Base-by-base conservation (phyloP, 2,888 invertebrate genomes). In the Petrolisthes manimaculis region DNA sequence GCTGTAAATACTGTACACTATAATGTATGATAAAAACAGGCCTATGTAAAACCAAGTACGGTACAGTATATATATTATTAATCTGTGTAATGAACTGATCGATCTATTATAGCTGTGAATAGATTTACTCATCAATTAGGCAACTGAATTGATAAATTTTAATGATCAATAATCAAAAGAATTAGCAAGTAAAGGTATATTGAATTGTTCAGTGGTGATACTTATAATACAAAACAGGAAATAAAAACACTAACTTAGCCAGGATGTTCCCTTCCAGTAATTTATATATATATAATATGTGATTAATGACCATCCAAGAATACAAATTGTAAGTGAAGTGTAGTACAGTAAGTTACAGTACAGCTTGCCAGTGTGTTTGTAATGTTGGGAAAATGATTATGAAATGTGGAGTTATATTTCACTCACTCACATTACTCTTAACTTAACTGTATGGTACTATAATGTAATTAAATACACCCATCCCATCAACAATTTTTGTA, bases 401-500 rank as follows among this genome's bases (percentile, higher is more conserved):
- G 67, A 18, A 18, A 3, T 6, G 78, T n/a, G 55, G 3, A 21
- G 14, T 18, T 18, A 14, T 67, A 14, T 67, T 67, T 67, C 37
- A 37, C 37, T 37, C 37, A 37, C 37, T 37, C 37, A 37, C 37
- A 37, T 37, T 37, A 61, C 18, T 12, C 9, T 61, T 2, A 9
- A 9, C 8, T 61, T 9, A 61, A 61, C 61, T 61, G 12, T 12
- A 18, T 61, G 18, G 12, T 61, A 18, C 21, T 14, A 71, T 14
- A 69, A 69, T 79, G 51, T 53, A 78, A 77, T 67, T 79, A 87
- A 83, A 37, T 56, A 56, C 67, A 79, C 83, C 83, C 87, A 87
- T 80, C 87, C 71, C 74, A 87, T 83, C 87, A 87, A 83, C 80
- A 71, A 67, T 81, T 83, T 87, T 87, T 87, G 83, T 87, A 87